phyloP scores from a whole-genome alignment of 2,797 vertebrate species.

The Cottoperca gobio region DNA sequence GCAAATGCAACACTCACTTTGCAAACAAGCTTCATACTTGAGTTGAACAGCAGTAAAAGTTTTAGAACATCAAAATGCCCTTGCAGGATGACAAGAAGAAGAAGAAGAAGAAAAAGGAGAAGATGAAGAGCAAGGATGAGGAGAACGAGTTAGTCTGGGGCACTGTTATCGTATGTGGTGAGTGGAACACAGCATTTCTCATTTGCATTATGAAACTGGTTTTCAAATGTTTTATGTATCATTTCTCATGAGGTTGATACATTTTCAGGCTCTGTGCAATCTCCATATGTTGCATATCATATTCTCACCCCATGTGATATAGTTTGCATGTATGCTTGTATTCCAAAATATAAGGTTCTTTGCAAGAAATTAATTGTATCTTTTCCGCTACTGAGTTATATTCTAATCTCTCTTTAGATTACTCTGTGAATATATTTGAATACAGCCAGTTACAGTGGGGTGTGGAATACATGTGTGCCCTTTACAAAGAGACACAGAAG shows the following conservation, averaged over 20 bases:
- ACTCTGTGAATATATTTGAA: neutral
- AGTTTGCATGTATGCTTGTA: neutral
- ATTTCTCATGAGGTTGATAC: neutral
- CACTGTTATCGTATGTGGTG: conserved; percentile 47
- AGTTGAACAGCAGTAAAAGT: neutral
- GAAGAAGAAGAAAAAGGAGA: conserved; percentile 59
- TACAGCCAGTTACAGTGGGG: neutral
- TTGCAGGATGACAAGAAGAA: conserved; percentile 77
- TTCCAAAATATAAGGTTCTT: neutral
- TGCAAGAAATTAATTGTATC: neutral
- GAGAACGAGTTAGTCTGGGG: conserved; percentile 41
- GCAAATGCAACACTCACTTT: neutral
- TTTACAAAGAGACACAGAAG: neutral
- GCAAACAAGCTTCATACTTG: neutral
- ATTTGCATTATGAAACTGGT: neutral
- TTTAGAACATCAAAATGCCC: neutral
- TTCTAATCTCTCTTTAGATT: neutral
- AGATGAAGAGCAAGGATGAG: conserved; percentile 30
- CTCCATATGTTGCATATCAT: neutral
- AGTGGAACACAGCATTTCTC: conserved; percentile 7
- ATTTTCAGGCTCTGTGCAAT: neutral
- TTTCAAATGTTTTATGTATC: neutral
- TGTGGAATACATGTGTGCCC: neutral
- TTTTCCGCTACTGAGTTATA: neutral
- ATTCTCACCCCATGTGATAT: too few species aligned